A percentile compares a stretch with the other conserved stretches of the same genome.
These are phyloP conservation scores for Drosophila obscura DNA, from an alignment of 1,140 invertebrate genomes.

Conservation along the genomic window DNA sequence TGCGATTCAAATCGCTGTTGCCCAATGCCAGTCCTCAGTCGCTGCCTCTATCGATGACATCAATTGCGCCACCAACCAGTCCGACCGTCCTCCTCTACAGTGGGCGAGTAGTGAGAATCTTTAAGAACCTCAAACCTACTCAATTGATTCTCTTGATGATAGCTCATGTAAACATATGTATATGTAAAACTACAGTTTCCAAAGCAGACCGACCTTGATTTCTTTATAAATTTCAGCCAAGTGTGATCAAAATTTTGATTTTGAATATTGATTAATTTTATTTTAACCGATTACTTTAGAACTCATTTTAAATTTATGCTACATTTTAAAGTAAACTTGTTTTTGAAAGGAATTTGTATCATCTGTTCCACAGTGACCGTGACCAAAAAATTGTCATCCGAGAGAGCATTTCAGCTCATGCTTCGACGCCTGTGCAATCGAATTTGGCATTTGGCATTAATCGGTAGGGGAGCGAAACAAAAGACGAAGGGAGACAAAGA, in stretches of 20 bases:
- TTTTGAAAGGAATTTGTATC: background rate
- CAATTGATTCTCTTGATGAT: no score
- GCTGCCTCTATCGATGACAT: slow-evolving; percentile 63
- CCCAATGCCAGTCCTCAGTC: background rate
- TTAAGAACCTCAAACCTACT: background rate
- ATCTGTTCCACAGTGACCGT: slow-evolving; percentile 1
- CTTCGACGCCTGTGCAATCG: slow-evolving; percentile 78
- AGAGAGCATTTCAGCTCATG: slow-evolving; percentile 66
- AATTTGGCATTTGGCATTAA: slow-evolving; percentile 74
- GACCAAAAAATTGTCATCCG: slow-evolving; percentile 54
- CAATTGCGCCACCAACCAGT: slow-evolving; percentile 56
- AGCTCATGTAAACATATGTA: no score
- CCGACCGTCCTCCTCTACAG: background rate
- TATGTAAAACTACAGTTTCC: no score
- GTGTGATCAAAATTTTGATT: no score
- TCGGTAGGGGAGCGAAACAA: slow-evolving; percentile 41
- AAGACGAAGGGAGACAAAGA: slow-evolving; percentile 63
- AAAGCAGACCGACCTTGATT: no score
- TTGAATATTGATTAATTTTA: no score
- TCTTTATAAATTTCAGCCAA: no score
- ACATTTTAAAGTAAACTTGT: background rate
- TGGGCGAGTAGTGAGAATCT: background rate
- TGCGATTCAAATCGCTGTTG: slow-evolving; percentile 77
- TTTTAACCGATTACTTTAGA: no score
- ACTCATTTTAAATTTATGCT: no score